Evolutionary conservation across 2,113 vertebrate species (phyloP).

Genomic region (Callocephalon fimbriatum): DNA sequence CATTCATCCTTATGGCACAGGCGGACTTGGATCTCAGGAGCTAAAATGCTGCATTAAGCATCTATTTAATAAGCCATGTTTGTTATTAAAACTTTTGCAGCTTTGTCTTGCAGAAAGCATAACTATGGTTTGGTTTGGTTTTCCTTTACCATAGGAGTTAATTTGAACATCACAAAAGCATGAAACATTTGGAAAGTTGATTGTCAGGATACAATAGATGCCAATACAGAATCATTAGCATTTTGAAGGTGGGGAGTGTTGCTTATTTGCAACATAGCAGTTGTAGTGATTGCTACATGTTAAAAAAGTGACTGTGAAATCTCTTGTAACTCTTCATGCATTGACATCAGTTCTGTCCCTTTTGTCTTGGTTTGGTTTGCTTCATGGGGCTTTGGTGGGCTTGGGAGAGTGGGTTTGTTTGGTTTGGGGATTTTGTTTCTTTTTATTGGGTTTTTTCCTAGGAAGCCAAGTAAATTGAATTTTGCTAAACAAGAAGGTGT

Average conservation of each 20-base stretch:
- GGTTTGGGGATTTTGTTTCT: background rate
- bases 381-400: accelerated
- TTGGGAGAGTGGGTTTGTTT: background rate
- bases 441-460: background rate
- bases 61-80: background rate
- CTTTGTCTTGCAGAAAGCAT: background rate
- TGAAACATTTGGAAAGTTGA: background rate
- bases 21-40: background rate
- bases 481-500: background rate
- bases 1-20: background rate
- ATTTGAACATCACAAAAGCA: background rate
- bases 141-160: background rate
- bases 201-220: background rate
- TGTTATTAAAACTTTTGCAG: background rate
- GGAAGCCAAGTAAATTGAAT: background rate
- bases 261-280: background rate
- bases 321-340: background rate
- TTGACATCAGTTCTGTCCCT: background rate
- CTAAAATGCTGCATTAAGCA: background rate
- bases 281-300: background rate
- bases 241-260: background rate
- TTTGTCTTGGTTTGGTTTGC: background rate
- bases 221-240: background rate
- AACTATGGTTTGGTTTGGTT: background rate
- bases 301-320: background rate